Evolutionary conservation across 2,797 vertebrate species (phyloP), one percentile per base, ranked within the genome.

Genomic region (Tinamus major): DNA sequence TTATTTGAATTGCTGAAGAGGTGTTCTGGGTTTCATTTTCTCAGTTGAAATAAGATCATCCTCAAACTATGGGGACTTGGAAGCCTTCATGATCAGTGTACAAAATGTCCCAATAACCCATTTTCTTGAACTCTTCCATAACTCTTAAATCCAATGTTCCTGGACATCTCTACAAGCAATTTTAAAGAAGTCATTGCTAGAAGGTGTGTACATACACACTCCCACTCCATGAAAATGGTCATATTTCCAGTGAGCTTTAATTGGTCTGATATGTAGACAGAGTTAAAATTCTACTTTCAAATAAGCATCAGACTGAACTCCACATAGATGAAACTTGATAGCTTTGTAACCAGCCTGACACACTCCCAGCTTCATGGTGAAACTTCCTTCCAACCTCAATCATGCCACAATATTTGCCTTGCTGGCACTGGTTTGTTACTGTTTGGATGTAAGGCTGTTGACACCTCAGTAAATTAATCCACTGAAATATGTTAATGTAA

Each of bases 401-500:
- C 81, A 71, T 76, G 29, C 20, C 21, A 77, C 27, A 62, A 61
- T 68, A 87, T 82, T 92, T 83, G 46, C 26, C 68, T 83, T 85
- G 42, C 17, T 85, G 44, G 27, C 61, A 42, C 39, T 80, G 42
- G 6, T 79, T 78, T 91, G 51, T 80, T 88, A 49, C 42, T 65
- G 10, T 78, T 55, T 67, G n/a, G 51, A 24, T 65, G 49, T 7
- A 55, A 24, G 49, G 41, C 18, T 26, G n/a, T 56, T 92, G 67
- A 83, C 69, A 59, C 78, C 65, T 87, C 79, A 71, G 84, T 82
- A 87, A 82, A 91, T 67, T 80, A 79, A 69, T 67, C 48, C 67
- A 78, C 67, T 67, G 72, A 55, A 75, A 68, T 82, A 91, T 83
- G 61, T 87, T 87, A 79, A 92, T 92, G 83, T 95, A 78, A 92